phyloP scores from a whole-genome alignment of 2,113 vertebrate genomes.

The Varanus komodoensis region DNA sequence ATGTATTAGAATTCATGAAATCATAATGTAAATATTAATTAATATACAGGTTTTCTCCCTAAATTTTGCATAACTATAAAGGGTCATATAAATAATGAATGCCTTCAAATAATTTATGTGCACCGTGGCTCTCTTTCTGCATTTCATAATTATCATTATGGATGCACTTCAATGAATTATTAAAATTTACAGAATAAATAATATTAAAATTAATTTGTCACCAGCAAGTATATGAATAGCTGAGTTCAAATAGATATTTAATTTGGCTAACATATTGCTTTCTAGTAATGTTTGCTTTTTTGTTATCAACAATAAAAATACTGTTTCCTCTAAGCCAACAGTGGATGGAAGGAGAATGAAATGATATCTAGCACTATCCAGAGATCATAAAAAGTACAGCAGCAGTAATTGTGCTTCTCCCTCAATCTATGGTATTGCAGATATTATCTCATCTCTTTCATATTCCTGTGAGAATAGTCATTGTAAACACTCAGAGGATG shows the following conservation, averaged over 20 bases:
- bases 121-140: slow-evolving; percentile 55
- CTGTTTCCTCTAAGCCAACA: neutral
- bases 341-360: neutral
- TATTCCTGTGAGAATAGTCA: neutral
- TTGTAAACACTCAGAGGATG: neutral
- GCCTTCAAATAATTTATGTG: slow-evolving; percentile 55
- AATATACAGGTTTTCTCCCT: slow-evolving; percentile 60
- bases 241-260: slow-evolving; percentile 58
- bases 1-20: slow-evolving; percentile 43
- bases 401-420: neutral
- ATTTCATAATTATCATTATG: slow-evolving; percentile 64
- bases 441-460: neutral
- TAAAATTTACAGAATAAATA: slow-evolving; percentile 68
- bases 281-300: slow-evolving; percentile 27
- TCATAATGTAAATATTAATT: slow-evolving; percentile 53
- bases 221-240: slow-evolving; percentile 41
- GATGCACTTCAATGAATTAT: slow-evolving; percentile 59
- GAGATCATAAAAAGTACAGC: neutral
- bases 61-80: slow-evolving; percentile 61
- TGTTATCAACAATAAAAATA: slow-evolving; percentile 39
- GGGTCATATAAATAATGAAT: slow-evolving; percentile 71
- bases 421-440: neutral
- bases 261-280: neutral
- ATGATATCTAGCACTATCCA: neutral
- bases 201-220: slow-evolving; percentile 63